A percentile compares a stretch with the other conserved stretches of the same genome.
Evolutionary conservation across 35 echinoderm and acorn worm genomes (phyloP).

Genomic region (Ophiothrix spiculata): DNA sequence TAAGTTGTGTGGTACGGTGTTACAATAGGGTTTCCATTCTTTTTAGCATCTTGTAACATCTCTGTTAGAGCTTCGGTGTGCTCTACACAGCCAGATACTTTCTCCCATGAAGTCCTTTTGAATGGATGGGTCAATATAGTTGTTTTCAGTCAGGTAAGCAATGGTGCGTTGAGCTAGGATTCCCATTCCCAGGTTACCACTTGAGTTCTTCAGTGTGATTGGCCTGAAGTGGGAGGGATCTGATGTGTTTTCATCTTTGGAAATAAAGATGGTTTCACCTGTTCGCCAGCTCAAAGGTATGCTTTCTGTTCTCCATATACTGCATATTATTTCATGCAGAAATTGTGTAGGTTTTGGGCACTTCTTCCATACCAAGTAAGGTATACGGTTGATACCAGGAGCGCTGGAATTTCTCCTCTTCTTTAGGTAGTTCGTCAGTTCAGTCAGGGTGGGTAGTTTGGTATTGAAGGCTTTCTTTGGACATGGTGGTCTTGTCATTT

Average conservation of each 20-base stretch:
- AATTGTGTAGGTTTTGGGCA: neutral
- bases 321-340: neutral
- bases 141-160: neutral
- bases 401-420: neutral
- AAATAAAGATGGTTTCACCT: neutral
- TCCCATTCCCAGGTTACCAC: neutral
- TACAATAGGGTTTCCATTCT: neutral
- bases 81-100: neutral
- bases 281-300: neutral
- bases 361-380: neutral
- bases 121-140: neutral
- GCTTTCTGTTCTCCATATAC: neutral
- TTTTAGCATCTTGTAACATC: neutral
- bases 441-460: neutral
- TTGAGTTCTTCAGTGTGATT: slow-evolving; percentile 4
- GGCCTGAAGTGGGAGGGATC: slow-evolving; percentile 2
- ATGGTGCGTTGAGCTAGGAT: neutral
- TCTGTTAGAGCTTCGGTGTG: neutral
- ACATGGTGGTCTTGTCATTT: neutral
- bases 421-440: neutral
- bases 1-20: slow-evolving; percentile 5
- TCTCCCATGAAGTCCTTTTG: neutral
- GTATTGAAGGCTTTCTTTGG: neutral
- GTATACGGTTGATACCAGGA: neutral
- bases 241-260: neutral